Base-by-base conservation (phyloP, 2,888 invertebrate species). In the Invenusta paracnida region DNA sequence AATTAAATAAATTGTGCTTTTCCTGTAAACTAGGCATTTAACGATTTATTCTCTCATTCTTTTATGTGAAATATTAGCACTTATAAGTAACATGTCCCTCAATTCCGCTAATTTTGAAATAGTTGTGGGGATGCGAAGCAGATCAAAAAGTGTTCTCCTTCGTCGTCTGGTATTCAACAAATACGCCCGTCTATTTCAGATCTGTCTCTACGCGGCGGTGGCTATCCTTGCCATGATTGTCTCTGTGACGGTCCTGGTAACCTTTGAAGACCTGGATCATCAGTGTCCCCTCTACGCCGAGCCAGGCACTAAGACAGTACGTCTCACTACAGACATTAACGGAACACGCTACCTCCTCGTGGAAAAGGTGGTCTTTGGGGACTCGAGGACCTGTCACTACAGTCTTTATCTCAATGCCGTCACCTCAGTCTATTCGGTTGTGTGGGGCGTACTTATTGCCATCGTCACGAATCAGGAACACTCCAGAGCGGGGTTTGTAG, bases 271-370 rank as follows among this genome's bases (percentile, higher is more conserved):
- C 30, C 66, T 86, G 25, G 66, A 86, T 2, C 66, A 67, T 28
- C 66, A 86, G 67, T 86, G 86, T 30, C 67, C 85, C 0, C 66
- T 86, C 28, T 86, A 86, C 31, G 86, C 85, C 29, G 73, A 48
- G 23, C 85, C 84, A 0, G 83, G 83, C 25, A 1, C 83, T 17
- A 82, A 82, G 27, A 11, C 5, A 1, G 29, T 27, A 11, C 73
- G 23, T 2, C 73, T 73, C 27, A 73, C 73, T 5, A 73, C 73
- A 5, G 73, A 73, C 27, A 23, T 73, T 23, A 82, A 82, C 31
- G 29, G 31, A 2, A 30, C 82, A 2, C 23, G 27, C 29, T 31
- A 29, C 27, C 29, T 82, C 2, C 2, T 30, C 2, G 31, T 30
- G 2, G 84, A 84, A 29, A 31, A 86, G 27, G 85, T 86, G 1